Evolutionary conservation across 1,140 invertebrate species (phyloP).

Genomic region (Sycobia sp.): DNA sequence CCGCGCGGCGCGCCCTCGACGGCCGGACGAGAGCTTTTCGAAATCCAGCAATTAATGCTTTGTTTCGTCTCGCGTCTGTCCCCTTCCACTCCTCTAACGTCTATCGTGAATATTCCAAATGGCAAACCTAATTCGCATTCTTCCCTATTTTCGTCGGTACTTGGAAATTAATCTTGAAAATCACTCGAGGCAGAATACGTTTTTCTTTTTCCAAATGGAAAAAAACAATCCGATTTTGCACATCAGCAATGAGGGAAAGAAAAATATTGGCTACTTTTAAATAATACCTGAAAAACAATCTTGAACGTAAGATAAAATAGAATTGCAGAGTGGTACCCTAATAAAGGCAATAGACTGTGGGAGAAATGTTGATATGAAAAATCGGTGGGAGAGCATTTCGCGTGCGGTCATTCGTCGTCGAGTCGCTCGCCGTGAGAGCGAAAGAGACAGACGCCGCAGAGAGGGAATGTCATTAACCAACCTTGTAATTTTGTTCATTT

Average conservation of each 20-base stretch:
- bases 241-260: too few species aligned
- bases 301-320: too few species aligned
- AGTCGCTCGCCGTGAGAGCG: conserved; percentile 4
- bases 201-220: too few species aligned
- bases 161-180: too few species aligned
- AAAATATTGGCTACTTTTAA: too few species aligned
- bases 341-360: not conserved
- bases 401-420: conserved; percentile 5
- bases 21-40: conserved; percentile 28
- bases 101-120: not conserved
- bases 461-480: conserved; percentile 56
- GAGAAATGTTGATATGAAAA: conserved; percentile 24
- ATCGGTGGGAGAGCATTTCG: conserved; percentile 22
- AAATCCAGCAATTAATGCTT: conserved; percentile 35
- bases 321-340: too few species aligned
- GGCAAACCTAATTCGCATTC: not conserved
- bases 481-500: conserved; percentile 62
- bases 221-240: too few species aligned
- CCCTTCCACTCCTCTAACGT: not conserved
- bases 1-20: not conserved
- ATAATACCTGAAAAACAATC: too few species aligned
- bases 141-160: not conserved
- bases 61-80: not conserved
- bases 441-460: conserved; percentile 18
- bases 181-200: too few species aligned